phyloP scores from a whole-genome alignment of 2,888 invertebrate genomes.

The Eupithecia exiguata region DNA sequence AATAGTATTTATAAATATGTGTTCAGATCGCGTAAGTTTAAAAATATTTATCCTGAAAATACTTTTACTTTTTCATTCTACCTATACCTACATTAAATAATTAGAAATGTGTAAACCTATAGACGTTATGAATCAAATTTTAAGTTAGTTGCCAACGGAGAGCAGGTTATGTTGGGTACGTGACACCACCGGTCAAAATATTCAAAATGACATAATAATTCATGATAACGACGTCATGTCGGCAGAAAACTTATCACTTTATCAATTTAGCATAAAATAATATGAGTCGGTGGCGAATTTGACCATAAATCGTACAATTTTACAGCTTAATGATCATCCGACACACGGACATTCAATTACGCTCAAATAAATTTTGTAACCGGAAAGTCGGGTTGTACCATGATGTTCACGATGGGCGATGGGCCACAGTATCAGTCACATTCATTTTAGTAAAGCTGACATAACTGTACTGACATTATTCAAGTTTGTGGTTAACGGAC shows the following conservation, averaged over 20 bases:
- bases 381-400: constrained; percentile 12
- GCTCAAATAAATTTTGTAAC: constrained; percentile 20
- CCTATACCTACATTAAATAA: background rate
- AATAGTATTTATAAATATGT: too few relatives aligned
- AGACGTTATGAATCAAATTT: background rate
- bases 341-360: constrained; percentile 20
- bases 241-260: constrained; percentile 9
- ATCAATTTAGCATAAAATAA: constrained; percentile 20
- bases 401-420: constrained; percentile 5
- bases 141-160: background rate
- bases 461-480: constrained; percentile 15
- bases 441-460: constrained; percentile 7
- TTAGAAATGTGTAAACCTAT: background rate
- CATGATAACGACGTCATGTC: background rate
- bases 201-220: background rate
- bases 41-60: too few relatives aligned
- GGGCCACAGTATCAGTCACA: background rate
- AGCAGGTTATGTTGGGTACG: background rate
- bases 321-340: constrained; percentile 23
- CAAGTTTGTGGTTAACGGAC: background rate
- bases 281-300: constrained; percentile 15
- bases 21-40: too few relatives aligned
- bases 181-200: background rate
- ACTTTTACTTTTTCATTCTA: background rate
- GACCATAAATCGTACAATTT: constrained; percentile 15